phyloP scores from a whole-genome alignment of 2,888 invertebrate genomes.

The Patella depressa region DNA sequence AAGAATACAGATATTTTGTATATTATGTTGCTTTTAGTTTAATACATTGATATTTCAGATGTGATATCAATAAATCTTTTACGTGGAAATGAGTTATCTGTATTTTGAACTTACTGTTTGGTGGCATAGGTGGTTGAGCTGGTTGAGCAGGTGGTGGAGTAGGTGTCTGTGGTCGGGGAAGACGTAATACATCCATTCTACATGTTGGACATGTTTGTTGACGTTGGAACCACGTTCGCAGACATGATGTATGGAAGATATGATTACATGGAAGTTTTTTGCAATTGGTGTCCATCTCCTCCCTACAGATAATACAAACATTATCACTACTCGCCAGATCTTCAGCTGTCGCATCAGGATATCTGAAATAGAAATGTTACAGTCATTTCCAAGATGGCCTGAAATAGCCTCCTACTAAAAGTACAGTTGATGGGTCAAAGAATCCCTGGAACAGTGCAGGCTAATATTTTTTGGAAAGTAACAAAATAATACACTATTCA shows the following conservation, averaged over 20 bases:
- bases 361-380: constrained; percentile 48
- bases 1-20: too few relatives aligned
- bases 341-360: constrained; percentile 94
- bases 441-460: too few relatives aligned
- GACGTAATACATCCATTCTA: constrained; percentile 84
- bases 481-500: too few relatives aligned
- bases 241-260: constrained; percentile 97
- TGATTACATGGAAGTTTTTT: constrained; percentile 99
- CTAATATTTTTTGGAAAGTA: too few relatives aligned
- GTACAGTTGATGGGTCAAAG: too few relatives aligned
- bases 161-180: constrained; percentile 53
- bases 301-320: constrained; percentile 98
- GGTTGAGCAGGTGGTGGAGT: constrained; percentile 72
- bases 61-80: neutral
- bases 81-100: neutral
- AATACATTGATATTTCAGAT: neutral
- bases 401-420: too few relatives aligned
- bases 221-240: constrained; percentile 99
- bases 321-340: constrained; percentile 91
- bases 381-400: too few relatives aligned
- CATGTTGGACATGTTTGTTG: constrained; percentile 99
- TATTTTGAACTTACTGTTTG: constrained; percentile 16
- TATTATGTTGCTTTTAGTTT: too few relatives aligned
- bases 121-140: constrained; percentile 35
- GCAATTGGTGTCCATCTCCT: constrained; percentile 82